Evolutionary conservation across 2,888 invertebrate genomes (phyloP).

Genomic region (Megamerina dolium): DNA sequence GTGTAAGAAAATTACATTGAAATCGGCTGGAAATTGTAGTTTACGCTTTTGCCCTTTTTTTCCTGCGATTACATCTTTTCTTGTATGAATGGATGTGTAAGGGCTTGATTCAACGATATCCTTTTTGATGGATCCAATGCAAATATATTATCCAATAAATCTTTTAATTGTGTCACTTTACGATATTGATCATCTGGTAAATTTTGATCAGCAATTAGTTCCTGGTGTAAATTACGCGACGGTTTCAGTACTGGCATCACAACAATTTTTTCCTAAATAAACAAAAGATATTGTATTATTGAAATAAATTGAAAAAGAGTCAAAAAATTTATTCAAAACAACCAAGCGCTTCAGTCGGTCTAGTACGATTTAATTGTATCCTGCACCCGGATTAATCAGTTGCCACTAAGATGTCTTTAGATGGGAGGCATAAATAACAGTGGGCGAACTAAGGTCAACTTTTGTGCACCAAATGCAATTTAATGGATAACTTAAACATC

Average conservation of each 20-base stretch:
- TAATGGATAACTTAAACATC: too few species aligned
- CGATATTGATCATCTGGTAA: conserved; percentile 82
- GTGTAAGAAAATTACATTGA: not conserved
- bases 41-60: too few species aligned
- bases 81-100: conserved; percentile 92
- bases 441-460: too few species aligned
- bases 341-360: too few species aligned
- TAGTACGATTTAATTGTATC: too few species aligned
- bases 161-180: conserved; percentile 87
- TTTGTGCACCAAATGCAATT: too few species aligned
- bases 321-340: too few species aligned
- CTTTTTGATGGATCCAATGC: conserved; percentile 89
- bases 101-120: conserved; percentile 87
- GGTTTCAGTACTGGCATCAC: conserved; percentile 86
- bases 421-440: too few species aligned
- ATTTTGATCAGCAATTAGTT: conserved; percentile 83
- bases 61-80: conserved; percentile 69
- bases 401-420: too few species aligned
- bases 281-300: not conserved
- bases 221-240: conserved; percentile 76
- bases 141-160: conserved; percentile 85
- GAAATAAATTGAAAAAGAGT: too few species aligned
- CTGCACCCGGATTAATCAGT: too few species aligned
- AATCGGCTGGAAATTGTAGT: too few species aligned
- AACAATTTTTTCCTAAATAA: conserved; percentile 86